Percentiles rank a stretch among this genome's conserved stretches.
Evolutionary conservation across 2,888 invertebrate genomes (phyloP).

Genomic region (Gerris lacustris): DNA sequence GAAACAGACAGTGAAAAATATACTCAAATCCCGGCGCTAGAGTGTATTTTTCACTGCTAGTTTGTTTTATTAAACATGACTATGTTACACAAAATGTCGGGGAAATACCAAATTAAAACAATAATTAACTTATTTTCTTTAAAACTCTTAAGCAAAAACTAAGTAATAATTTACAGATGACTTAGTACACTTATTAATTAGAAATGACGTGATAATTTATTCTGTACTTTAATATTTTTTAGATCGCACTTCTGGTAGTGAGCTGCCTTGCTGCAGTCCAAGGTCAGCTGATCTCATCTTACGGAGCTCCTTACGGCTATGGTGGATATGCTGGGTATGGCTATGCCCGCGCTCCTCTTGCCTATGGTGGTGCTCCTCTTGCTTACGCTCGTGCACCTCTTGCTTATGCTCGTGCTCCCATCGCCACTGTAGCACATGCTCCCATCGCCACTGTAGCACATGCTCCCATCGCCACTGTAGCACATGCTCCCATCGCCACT

Average conservation of each 20-base stretch:
- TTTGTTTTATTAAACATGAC: no score
- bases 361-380: slow-evolving; percentile 4
- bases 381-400: slow-evolving; percentile 14
- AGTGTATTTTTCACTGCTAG: no score
- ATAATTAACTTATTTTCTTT: no score
- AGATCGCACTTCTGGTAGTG: slow-evolving; percentile 7
- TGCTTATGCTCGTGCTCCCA: slow-evolving; percentile 12
- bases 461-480: neutral
- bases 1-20: no score
- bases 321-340: neutral
- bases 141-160: no score
- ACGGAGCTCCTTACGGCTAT: neutral
- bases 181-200: no score
- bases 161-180: no score
- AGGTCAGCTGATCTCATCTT: neutral
- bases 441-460: neutral
- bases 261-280: slow-evolving; percentile 5
- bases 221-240: neutral
- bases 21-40: no score
- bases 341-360: slow-evolving; percentile 2
- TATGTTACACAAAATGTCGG: no score
- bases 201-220: neutral
- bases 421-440: neutral
- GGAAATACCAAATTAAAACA: no score
- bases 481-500: neutral